phyloP scores from a whole-genome alignment of 2,113 vertebrate genomes.

The Zosterops japonicus region DNA sequence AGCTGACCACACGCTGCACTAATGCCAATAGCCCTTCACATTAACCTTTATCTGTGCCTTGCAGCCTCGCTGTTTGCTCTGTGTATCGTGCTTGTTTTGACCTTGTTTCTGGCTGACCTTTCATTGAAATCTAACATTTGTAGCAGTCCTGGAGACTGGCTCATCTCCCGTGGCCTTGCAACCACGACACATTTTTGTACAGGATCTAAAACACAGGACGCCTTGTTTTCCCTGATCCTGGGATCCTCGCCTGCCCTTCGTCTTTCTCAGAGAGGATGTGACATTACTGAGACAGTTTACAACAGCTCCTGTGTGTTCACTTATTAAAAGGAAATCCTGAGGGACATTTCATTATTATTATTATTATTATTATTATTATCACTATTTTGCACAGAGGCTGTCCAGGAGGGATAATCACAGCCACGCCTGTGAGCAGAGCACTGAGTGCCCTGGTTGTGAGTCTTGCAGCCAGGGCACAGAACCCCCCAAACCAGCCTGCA shows the following conservation, averaged over 20 bases:
- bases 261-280: conserved; percentile 4
- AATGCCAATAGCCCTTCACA: not conserved
- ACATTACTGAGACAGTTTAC: conserved; percentile 30
- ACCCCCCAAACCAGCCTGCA: not conserved
- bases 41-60: conserved; percentile 46
- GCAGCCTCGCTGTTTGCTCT: not conserved
- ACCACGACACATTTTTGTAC: not conserved
- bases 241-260: not conserved
- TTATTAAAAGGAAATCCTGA: conserved; percentile 9
- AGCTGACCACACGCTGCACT: conserved; percentile 47
- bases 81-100: not conserved
- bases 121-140: conserved; percentile 32
- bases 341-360: not conserved
- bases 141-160: conserved; percentile 45
- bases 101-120: conserved; percentile 34
- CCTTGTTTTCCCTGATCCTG: not conserved
- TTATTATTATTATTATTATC: not conserved
- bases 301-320: not conserved
- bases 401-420: not conserved
- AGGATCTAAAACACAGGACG: not conserved
- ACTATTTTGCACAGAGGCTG: not conserved
- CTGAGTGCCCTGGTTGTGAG: rapidly evolving
- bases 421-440: not conserved
- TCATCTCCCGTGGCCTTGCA: not conserved
- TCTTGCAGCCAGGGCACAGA: not conserved